Percentiles rank a stretch among this genome's conserved stretches.
These are phyloP conservation scores for Liasis olivaceus DNA, from an alignment of 2,797 vertebrate genomes.

Conservation along the genomic window DNA sequence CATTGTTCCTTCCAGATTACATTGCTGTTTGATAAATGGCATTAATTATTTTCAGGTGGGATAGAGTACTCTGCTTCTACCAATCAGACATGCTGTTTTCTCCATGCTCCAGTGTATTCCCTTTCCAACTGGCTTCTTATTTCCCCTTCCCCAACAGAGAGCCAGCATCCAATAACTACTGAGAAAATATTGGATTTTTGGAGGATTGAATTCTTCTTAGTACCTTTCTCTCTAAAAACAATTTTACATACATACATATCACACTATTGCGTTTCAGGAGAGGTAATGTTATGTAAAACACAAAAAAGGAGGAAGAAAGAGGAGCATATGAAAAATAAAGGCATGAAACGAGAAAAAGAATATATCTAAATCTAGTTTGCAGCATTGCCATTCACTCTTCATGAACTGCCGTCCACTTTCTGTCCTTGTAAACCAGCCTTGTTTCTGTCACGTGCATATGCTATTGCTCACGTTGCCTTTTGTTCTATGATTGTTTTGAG, in stretches of 20 bases:
- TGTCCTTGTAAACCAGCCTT: not conserved
- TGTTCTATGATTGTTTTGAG: not conserved
- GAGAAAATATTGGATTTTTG: not conserved
- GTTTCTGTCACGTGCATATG: not conserved
- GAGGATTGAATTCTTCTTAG: not conserved
- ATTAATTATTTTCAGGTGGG: not conserved
- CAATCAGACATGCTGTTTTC: not conserved
- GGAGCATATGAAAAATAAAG: not conserved
- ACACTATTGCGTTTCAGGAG: not conserved
- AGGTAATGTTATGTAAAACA: not conserved
- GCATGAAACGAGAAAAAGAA: not conserved
- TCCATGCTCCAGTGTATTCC: not conserved
- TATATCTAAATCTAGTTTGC: not conserved
- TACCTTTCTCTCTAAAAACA: not conserved
- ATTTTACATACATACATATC: not conserved
- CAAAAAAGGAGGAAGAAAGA: not conserved
- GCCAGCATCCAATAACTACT: not conserved
- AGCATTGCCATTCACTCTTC: not conserved
- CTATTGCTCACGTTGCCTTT: not conserved
- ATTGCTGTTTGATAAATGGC: not conserved
- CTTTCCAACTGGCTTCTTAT: not conserved
- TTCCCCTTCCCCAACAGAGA: not conserved
- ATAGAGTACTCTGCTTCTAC: not conserved
- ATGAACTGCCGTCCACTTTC: not conserved
- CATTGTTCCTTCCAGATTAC: conserved; percentile 26